Evolutionary conservation across 1,140 invertebrate genomes (phyloP).

Genomic region (Zaprionus capensis): DNA sequence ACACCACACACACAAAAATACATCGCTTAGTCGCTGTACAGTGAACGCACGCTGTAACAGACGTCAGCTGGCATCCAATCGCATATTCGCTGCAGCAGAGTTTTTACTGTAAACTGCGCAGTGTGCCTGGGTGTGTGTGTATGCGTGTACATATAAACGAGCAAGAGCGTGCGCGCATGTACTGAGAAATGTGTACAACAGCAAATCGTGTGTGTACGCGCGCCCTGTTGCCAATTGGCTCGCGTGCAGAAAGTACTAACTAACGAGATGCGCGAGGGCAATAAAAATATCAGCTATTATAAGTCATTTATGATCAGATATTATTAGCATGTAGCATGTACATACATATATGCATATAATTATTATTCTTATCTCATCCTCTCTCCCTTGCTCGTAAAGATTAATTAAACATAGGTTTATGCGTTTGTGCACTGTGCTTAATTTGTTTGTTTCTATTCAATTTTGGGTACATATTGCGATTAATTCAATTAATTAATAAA

Average conservation of each 20-base stretch:
- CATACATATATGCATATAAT: not conserved
- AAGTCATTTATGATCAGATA: slow-evolving; percentile 4
- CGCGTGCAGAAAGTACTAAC: slow-evolving; percentile 12
- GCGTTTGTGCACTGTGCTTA: not conserved
- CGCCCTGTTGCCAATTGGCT: slow-evolving; percentile 44
- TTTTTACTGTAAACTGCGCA: slow-evolving; percentile 29
- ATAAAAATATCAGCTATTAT: slow-evolving; percentile 10
- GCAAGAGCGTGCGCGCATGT: slow-evolving; percentile 49
- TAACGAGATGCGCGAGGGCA: slow-evolving; percentile 14
- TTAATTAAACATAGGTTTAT: slow-evolving; percentile 3
- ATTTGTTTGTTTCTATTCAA: not conserved
- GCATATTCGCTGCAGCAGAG: slow-evolving; percentile 12
- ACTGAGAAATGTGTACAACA: slow-evolving; percentile 58
- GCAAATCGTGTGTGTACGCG: slow-evolving; percentile 14
- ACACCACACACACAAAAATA: slow-evolving; percentile 3
- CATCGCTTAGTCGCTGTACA: slow-evolving; percentile 11
- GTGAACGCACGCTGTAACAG: slow-evolving; percentile 13
- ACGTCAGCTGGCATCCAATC: slow-evolving; percentile 10
- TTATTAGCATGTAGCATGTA: not conserved
- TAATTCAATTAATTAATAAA: no score
- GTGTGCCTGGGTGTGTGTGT: slow-evolving; percentile 18
- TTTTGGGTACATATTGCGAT: not conserved
- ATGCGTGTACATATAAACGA: slow-evolving; percentile 21
- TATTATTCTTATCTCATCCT: not conserved
- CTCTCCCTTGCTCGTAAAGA: not conserved